These are phyloP conservation scores for Bombyx huttoni DNA, from an alignment of 2,888 invertebrate genomes.

Conservation along the genomic window DNA sequence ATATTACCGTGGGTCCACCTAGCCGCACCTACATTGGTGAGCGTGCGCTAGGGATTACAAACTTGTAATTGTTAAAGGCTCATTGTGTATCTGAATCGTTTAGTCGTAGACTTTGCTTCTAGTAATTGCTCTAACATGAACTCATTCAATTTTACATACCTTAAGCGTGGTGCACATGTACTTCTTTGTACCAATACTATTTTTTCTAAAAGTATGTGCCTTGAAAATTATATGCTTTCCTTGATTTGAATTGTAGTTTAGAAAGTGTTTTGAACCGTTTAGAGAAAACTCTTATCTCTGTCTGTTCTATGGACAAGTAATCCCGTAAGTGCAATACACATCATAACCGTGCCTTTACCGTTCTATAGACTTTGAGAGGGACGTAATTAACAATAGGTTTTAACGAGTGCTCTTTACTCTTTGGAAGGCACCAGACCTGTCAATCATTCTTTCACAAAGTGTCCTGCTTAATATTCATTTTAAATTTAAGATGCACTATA, in stretches of 20 bases:
- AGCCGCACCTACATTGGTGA: background rate
- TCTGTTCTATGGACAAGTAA: constrained; percentile 60
- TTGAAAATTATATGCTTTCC: constrained; percentile 59
- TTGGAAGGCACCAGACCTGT: constrained; percentile 32
- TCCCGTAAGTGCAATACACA: constrained; percentile 70
- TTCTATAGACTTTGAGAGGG: constrained; percentile 71
- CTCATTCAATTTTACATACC: constrained; percentile 38
- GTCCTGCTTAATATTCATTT: constrained; percentile 40
- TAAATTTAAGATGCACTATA: constrained; percentile 29
- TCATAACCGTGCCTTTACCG: constrained; percentile 72
- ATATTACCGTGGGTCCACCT: constrained; percentile 14
- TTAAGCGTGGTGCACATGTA: constrained; percentile 34
- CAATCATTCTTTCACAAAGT: constrained; percentile 46
- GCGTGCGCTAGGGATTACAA: background rate
- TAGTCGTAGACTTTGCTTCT: constrained; percentile 51
- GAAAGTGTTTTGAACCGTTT: constrained; percentile 67
- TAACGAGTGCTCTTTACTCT: constrained; percentile 49
- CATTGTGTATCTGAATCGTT: constrained; percentile 12
- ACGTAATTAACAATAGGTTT: constrained; percentile 71
- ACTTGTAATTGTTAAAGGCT: constrained; percentile 14
- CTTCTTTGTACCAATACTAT: constrained; percentile 53
- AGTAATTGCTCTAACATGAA: constrained; percentile 54
- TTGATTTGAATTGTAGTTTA: constrained; percentile 65
- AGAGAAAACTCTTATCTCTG: constrained; percentile 63
- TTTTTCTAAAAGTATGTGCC: constrained; percentile 72